Evolutionary conservation across 1,140 invertebrate genomes (phyloP), one percentile per base, ranked within the genome.

Genomic region (Ceratina japonica): DNA sequence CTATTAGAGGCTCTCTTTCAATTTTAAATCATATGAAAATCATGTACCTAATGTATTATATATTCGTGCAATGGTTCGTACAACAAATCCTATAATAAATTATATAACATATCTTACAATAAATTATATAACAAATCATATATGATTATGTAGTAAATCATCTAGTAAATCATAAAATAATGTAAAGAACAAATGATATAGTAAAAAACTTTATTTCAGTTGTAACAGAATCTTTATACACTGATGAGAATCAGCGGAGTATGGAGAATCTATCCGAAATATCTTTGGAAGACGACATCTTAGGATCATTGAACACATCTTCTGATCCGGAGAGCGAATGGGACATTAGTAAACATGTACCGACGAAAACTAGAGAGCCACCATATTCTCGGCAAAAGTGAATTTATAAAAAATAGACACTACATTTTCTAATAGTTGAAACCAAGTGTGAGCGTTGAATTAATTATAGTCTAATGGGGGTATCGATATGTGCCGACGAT

Each of bases 251-350:
- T 73, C 80, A 88, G 66, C 75, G 71, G 22, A 90, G 86, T 71
- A 77, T 90, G 5, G 90, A 90, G n/a, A 87, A 89, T 76, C 81
- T 92, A 27, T 93, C 93, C 5, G 92, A 93, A 76, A 88, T 89
- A 75, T 93, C 92, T 0, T 59, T 92, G 49, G 93, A 94, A 76
- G 93, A 93, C 24, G 88, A 91, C 3, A 83, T 91, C 52, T 78
- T 91, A 16, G 92, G 93, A 27, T 87, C 88, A 20, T 86, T 90
- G 13, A 93, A 92, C 73, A 90, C 94, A 56, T 94, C 94, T 84
- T 94, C 94, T 1, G 94, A 94, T 88, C 93, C 94, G 1, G 94
- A 94, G 87, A 94, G 93, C 37, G 94, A 94, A 79, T 94, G 94
- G 94, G 90, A 88, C n/a, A 90, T 92, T 51, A 89, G 88, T 18